Base-by-base conservation (phyloP, 2,888 invertebrate genomes). In the Heliconius hortense region DNA sequence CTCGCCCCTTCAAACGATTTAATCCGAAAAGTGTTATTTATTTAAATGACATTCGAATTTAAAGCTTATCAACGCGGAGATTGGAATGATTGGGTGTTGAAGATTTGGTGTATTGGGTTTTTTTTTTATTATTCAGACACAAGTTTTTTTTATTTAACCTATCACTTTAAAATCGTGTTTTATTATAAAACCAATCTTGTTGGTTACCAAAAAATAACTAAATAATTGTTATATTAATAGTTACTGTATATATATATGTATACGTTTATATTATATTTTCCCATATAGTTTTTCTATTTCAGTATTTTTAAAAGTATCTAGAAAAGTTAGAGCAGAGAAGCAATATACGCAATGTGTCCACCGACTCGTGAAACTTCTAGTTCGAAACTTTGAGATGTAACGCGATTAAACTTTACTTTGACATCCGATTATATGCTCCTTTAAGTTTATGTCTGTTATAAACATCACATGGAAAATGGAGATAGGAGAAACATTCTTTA, bases 21-120 rank as follows among this genome's bases (percentile, higher is more conserved):
- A 89, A 89, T 89, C 87, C 84, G 81, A 81, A 82, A 82, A 84
- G 85, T 85, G 86, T 85, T 88, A 89, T 89, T 88, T 88, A 74
- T 76, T 73, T 67, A 56, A 68, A 68, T 77, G 77, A 69, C 71
- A 72, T 76, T 78, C 67, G 74, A 73, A 28, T 72, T 72, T 63
- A 69, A 73, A 68, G 53, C 71, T 64, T 64, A 56, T 48, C 59
- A 73, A 70, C 60, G 56, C 43, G 63, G 7, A 67, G 63, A 67
- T 43, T 28, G 77, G 66, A 69, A 69, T 69, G 59, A 68, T 69
- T 70, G 64, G 71, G 67, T 76, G 67, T 63, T 64, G 59, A 48
- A 56, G 56, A 39, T 28, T 72, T 68, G 48, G 43, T 48, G 66
- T 70, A 63, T 76, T 71, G 24, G 15, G 0, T 4, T 69, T 56